Evolutionary conservation across 2,888 invertebrate genomes (phyloP).

Genomic region (Ophioninae sp.): DNA sequence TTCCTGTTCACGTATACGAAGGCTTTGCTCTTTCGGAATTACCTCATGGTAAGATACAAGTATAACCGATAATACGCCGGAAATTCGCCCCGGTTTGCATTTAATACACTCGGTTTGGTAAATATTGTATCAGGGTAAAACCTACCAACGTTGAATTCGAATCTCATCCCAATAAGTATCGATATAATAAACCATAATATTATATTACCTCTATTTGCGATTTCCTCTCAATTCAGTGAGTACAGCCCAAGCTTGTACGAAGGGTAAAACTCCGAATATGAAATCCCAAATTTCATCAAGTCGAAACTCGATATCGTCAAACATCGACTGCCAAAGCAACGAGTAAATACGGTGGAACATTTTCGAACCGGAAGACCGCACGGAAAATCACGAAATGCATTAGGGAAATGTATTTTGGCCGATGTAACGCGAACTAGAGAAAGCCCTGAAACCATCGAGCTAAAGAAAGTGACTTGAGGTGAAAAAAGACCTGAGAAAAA

Average conservation of each 20-base stretch:
- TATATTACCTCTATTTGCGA: not conserved
- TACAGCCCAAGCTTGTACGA: constrained; percentile 14
- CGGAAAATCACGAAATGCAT: not conserved
- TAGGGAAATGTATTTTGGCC: not conserved
- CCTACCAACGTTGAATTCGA: constrained; percentile 24
- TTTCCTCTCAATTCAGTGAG: not conserved
- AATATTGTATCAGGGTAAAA: constrained; percentile 36
- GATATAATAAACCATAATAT: not conserved
- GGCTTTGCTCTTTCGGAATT: constrained; percentile 39
- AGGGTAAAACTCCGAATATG: constrained; percentile 6
- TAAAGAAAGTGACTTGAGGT: not conserved
- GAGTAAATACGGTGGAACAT: not conserved
- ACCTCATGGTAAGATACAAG: constrained; percentile 17
- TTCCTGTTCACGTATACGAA: constrained; percentile 5
- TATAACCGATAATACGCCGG: constrained; percentile 2
- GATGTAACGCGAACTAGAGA: not conserved
- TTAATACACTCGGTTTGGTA: constrained; percentile 18
- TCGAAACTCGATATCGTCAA: not conserved
- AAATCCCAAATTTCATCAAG: constrained; percentile 19
- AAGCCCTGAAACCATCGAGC: not conserved
- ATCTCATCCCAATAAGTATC: constrained; percentile 6
- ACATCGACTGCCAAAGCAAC: not conserved
- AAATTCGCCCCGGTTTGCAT: not conserved
- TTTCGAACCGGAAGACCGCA: not conserved
- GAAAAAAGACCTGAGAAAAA: not conserved